Evolutionary conservation across 1,140 invertebrate species (phyloP), one percentile per base, ranked within the genome.

Genomic region (Bombus confusus): DNA sequence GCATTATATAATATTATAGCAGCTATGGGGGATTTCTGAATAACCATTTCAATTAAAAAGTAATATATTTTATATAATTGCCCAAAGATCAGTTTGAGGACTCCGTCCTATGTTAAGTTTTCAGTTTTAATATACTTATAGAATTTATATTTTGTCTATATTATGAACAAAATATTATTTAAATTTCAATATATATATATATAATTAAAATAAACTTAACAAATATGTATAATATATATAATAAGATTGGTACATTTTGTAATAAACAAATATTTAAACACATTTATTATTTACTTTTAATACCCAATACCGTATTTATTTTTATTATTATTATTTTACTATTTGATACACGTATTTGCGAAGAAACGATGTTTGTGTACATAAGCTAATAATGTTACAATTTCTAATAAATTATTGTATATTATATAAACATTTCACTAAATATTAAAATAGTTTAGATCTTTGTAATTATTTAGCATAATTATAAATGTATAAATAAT

Each of bases 1-100:
- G 97, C 97, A 0, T 95, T 98, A 59, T 96, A 96, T 71, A 98
- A 98, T 94, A 98, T 98, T 89, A 97, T 98, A 74, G 96, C 97
- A 43, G 97, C 97, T 39, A 97, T 98, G 96, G 97, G 97, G 91
- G 96, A 96, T 89, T 94, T 96, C 78, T 96, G 88, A 94, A 80
- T 59, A 71, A 98, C 93, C 97, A 98, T 93, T 98, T 75, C 68
- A 98, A 93, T 97, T 98, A 69, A 66, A 73, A 47, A 64, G 62
- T 83, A 81, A 71, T 10, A 62, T 71, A 41, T 5, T 80, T 83
- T 73, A 78, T 76, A 59, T 52, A 80, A 80, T 74, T 80, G 75
- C 57, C 86, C 80, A 83, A 69, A 79, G 25, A 78, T 83, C 80
- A 88, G 85, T 86, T 89, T 47, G 57, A 71, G 78, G 59, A 88